Evolutionary conservation across 2,113 vertebrate genomes (phyloP), one percentile per base, ranked within the genome.

Genomic region (Circaetus gallicus): DNA sequence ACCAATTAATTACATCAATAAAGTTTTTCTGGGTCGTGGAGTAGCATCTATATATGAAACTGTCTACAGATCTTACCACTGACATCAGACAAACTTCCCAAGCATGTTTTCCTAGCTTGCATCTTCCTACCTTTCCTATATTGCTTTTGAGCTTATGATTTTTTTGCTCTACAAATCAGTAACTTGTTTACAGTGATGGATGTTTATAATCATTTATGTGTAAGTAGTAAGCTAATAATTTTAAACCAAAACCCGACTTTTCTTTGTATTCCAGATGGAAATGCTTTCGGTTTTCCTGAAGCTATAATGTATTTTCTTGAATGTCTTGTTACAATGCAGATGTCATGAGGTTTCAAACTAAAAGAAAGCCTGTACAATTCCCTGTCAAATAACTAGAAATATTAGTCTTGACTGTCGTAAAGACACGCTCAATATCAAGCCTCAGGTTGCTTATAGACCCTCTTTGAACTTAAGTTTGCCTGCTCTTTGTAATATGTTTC

Each of bases 401-500:
- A 89, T 77, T 89, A 86, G 36, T 86, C 66, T 77, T 89, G 91
- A 67, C 76, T 95, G 62, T 88, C 67, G 52, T 77, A 73, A 95
- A 69, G 76, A 42, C 59, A 13, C 26, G 55, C 32, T 96, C 5
- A 21, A 29, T 89, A 91, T 83, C 50, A 92, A 74, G 50, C 80
- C 77, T 90, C 40, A 69, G 55, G 76, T 93, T 95, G 40, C 59
- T 91, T 78, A 56, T 78, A 89, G 80, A 94, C 45, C 45, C 26
- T 81, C 42, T 79, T 95, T 96, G 83, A 92, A 70, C 72, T 38
- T 52, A 26, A 66, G 42, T 83, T 95, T 89, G 40, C 71, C 36
- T 86, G 50, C 21, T 81, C n/a, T 95, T 93, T 92, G 66, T 70
- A 83, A 77, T 93, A 86, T 25, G 66, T 73, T 92, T 92, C 76